phyloP scores from a whole-genome alignment of 1,140 invertebrate species.

The Drosophila burlai region DNA sequence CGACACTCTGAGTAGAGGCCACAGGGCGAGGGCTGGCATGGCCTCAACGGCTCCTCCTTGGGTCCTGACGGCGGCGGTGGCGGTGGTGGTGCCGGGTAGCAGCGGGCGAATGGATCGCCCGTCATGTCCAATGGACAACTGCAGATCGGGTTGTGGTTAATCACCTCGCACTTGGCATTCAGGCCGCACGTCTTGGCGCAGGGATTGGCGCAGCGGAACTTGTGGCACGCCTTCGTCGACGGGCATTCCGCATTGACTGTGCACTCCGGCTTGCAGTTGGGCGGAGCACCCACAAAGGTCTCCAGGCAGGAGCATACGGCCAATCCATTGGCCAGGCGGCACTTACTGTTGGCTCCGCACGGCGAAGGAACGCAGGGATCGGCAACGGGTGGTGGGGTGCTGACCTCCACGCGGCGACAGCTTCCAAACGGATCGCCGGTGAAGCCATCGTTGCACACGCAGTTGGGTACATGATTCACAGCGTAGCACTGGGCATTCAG shows the following conservation, averaged over 20 bases:
- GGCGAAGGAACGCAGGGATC: constrained; percentile 92
- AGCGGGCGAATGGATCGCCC: constrained; percentile 91
- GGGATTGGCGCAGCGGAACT: constrained; percentile 90
- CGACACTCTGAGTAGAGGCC: constrained; percentile 91
- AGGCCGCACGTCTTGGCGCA: constrained; percentile 90
- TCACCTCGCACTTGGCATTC: constrained; percentile 89
- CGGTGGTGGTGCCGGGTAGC: constrained; percentile 85
- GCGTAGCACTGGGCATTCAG: constrained; percentile 91
- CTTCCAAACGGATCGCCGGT: constrained; percentile 92
- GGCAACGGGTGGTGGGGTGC: constrained; percentile 86
- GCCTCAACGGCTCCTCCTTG: constrained; percentile 87
- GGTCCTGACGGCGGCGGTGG: constrained; percentile 12
- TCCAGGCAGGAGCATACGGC: constrained; percentile 93
- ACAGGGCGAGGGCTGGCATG: constrained; percentile 92
- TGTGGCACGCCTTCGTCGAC: constrained; percentile 89
- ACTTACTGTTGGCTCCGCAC: constrained; percentile 93
- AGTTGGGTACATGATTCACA: constrained; percentile 90
- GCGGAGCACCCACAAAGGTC: constrained; percentile 88
- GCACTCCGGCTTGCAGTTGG: constrained; percentile 90
- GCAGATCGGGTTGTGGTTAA: constrained; percentile 91
- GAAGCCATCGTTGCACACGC: constrained; percentile 90
- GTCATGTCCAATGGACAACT: constrained; percentile 89
- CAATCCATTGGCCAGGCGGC: constrained; percentile 89
- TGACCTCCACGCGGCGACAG: constrained; percentile 86
- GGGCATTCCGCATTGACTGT: constrained; percentile 91